A percentile compares a stretch with the other conserved stretches of the same genome.
These are phyloP conservation scores for Oplegnathus fasciatus DNA, from an alignment of 2,113 vertebrate species.

Conservation along the genomic window DNA sequence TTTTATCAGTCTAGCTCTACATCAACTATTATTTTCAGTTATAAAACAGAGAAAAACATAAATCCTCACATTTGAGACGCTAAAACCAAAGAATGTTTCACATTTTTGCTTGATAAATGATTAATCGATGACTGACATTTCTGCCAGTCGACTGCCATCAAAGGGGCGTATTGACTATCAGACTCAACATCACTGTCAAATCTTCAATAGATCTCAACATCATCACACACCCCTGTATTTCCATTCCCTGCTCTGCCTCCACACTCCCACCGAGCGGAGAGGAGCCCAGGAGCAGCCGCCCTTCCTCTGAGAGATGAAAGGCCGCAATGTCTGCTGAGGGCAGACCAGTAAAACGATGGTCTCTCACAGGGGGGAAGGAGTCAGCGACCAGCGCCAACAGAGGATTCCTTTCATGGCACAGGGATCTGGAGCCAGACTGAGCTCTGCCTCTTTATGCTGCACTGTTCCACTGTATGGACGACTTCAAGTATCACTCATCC, in stretches of 20 bases:
- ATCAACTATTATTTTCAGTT: neutral
- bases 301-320: conserved; percentile 69
- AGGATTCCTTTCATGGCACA: conserved; percentile 75
- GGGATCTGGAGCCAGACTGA: conserved; percentile 59
- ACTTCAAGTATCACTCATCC: conserved; percentile 49
- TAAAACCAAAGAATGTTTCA: neutral
- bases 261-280: neutral
- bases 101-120: neutral
- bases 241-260: neutral
- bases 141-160: neutral
- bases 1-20: no score
- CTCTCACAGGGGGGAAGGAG: conserved; percentile 37
- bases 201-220: neutral
- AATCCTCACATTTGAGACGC: neutral
- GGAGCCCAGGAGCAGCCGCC: conserved; percentile 56
- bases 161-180: neutral
- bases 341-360: conserved; percentile 60
- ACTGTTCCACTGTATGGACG: conserved; percentile 40
- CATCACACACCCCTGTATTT: neutral
- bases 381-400: conserved; percentile 57
- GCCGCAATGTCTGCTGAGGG: conserved; percentile 58
- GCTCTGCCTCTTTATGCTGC: conserved; percentile 37
- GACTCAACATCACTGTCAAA: neutral
- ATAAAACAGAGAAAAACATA: neutral
- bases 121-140: neutral